These are phyloP conservation scores for Neoarius graeffei DNA, from an alignment of 2,113 vertebrate species.

Conservation along the genomic window DNA sequence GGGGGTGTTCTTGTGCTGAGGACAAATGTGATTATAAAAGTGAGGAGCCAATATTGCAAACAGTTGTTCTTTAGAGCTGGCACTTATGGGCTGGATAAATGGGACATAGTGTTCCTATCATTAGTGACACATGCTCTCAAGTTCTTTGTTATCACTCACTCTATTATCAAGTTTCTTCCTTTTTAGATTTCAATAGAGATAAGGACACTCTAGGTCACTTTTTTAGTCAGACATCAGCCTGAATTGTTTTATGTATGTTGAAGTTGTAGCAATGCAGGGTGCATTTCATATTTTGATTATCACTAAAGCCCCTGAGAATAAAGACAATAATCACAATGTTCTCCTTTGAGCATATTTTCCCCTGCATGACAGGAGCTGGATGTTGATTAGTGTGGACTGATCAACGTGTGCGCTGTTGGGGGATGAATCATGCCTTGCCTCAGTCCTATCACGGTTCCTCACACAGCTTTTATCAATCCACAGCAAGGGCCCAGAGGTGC, in stretches of 20 bases:
- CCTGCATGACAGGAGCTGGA: slow-evolving; percentile 14
- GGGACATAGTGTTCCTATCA: slow-evolving; percentile 64
- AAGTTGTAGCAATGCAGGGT: not conserved
- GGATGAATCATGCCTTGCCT: slow-evolving; percentile 19
- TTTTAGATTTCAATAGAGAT: not conserved
- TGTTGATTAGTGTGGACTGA: slow-evolving; percentile 9
- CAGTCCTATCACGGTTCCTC: slow-evolving; percentile 31
- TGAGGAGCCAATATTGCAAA: slow-evolving; percentile 85
- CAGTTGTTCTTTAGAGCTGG: slow-evolving; percentile 60
- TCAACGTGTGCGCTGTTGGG: slow-evolving; percentile 8
- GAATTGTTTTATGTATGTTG: slow-evolving; percentile 12
- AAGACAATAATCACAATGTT: slow-evolving; percentile 15
- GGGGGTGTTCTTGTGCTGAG: slow-evolving; percentile 69
- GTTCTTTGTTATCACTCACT: slow-evolving; percentile 31
- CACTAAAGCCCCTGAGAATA: not conserved
- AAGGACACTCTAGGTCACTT: not conserved
- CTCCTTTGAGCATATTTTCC: not conserved
- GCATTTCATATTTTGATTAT: slow-evolving; percentile 33
- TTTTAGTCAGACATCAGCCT: not conserved
- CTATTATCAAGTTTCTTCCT: not conserved
- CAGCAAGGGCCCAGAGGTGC: slow-evolving; percentile 39
- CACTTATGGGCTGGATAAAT: slow-evolving; percentile 65
- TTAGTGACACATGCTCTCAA: slow-evolving; percentile 62
- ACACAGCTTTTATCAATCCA: slow-evolving; percentile 43
- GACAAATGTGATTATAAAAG: slow-evolving; percentile 90